Conservation (phyloP, 2,888 invertebrate species). For the Drosophila mettleri region DNA sequence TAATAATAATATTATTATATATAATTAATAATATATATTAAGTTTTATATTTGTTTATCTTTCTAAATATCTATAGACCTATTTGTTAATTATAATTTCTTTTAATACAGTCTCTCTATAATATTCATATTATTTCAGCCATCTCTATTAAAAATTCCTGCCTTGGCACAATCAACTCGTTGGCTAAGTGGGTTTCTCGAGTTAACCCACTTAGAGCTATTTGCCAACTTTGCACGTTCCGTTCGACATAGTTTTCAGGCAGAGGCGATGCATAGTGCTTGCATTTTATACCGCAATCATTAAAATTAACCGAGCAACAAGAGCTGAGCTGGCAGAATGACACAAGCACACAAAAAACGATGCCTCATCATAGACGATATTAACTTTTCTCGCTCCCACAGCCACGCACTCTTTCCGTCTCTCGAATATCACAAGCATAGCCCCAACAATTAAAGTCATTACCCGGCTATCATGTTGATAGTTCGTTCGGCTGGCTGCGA, state of each 20-base stretch:
- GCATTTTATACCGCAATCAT: slow-evolving; percentile 10
- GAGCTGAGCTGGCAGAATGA: slow-evolving; percentile 6
- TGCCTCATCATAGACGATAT: slow-evolving; percentile 47
- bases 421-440: slow-evolving; percentile 23
- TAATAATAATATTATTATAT: too few species aligned
- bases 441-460: slow-evolving; percentile 75
- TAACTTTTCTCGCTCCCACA: slow-evolving; percentile 29
- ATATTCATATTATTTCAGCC: neutral
- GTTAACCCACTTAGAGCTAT: slow-evolving; percentile 11
- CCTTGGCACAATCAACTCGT: neutral
- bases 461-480: slow-evolving; percentile 74
- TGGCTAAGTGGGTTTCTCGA: neutral
- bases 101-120: neutral
- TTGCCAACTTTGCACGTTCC: neutral
- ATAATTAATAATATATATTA: too few species aligned
- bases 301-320: slow-evolving; percentile 29
- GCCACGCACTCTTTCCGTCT: neutral
- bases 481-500: slow-evolving; percentile 43
- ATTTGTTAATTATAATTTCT: neutral
- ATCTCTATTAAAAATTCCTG: neutral
- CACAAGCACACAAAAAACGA: slow-evolving; percentile 12
- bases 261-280: neutral
- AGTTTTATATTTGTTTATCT: too few species aligned
- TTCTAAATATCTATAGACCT: neutral
- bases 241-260: neutral